Evolutionary conservation across 1,140 invertebrate genomes (phyloP).

Genomic region (Reticulitermes speratus): DNA sequence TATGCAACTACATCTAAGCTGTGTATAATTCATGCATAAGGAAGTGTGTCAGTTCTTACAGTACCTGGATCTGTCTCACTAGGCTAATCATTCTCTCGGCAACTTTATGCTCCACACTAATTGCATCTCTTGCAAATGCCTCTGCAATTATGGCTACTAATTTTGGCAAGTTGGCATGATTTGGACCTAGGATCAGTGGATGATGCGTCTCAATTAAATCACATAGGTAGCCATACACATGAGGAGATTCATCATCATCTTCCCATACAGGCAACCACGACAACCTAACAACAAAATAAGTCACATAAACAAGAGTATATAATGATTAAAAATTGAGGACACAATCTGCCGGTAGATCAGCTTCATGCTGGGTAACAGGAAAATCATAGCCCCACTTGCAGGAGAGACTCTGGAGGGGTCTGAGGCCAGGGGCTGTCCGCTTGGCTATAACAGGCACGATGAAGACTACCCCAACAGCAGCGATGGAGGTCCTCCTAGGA

Average conservation of each 20-base stretch:
- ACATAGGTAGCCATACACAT: slow-evolving; percentile 94
- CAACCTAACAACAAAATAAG: slow-evolving; percentile 57
- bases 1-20: no score
- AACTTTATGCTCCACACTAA: slow-evolving; percentile 65
- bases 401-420: no score
- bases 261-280: slow-evolving; percentile 94
- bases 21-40: no score
- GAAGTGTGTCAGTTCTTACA: background rate
- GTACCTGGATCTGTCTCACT: slow-evolving; percentile 73
- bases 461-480: no score
- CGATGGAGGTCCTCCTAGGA: no score
- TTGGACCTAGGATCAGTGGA: slow-evolving; percentile 75
- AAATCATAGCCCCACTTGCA: no score
- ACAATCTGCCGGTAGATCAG: no score
- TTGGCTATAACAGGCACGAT: no score
- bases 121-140: slow-evolving; percentile 77
- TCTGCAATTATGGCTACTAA: slow-evolving; percentile 89
- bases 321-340: background rate
- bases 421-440: no score
- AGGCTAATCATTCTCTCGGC: slow-evolving; percentile 69
- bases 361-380: no score
- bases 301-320: background rate
- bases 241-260: slow-evolving; percentile 91
- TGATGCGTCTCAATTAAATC: slow-evolving; percentile 93
- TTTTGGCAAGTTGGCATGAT: slow-evolving; percentile 85